A percentile compares a stretch with the other conserved stretches of the same genome.
Conservation (phyloP, 2,113 vertebrate genomes). For the Heliornis fulica region DNA sequence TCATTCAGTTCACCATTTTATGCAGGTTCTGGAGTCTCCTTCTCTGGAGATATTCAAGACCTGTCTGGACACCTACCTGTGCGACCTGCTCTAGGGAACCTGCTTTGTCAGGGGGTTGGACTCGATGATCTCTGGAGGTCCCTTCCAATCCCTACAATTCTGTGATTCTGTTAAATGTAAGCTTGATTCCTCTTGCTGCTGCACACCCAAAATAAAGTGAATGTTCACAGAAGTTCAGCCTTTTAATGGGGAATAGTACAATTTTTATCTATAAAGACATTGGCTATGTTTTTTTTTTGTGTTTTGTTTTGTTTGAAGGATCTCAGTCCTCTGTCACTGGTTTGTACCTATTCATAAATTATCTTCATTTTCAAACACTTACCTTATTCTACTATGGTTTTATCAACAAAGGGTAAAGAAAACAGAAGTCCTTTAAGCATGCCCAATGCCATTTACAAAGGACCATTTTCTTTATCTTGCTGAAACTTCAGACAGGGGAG, state of each 20-base stretch:
- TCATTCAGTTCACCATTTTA: neutral
- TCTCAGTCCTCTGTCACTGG: neutral
- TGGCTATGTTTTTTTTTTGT: neutral
- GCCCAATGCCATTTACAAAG: neutral
- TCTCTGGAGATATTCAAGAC: too few species aligned
- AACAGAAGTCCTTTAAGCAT: neutral
- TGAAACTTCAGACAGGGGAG: neutral
- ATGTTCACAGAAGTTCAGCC: neutral
- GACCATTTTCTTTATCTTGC: neutral
- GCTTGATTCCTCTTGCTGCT: neutral
- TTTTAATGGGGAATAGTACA: neutral
- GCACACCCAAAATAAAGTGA: neutral
- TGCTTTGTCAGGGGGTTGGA: too few species aligned
- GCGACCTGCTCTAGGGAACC: too few species aligned
- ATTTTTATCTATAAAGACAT: neutral
- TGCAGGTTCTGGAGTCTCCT: neutral
- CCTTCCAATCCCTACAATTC: too few species aligned
- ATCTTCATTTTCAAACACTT: neutral
- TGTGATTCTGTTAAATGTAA: too few species aligned
- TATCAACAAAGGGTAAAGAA: neutral
- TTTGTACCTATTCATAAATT: neutral
- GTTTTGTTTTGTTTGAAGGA: neutral
- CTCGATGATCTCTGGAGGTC: too few species aligned
- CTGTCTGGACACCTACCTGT: too few species aligned
- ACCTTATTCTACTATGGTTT: neutral